These are phyloP conservation scores for Cataglyphis cursor DNA, from an alignment of 2,888 invertebrate genomes.

Conservation along the genomic window DNA sequence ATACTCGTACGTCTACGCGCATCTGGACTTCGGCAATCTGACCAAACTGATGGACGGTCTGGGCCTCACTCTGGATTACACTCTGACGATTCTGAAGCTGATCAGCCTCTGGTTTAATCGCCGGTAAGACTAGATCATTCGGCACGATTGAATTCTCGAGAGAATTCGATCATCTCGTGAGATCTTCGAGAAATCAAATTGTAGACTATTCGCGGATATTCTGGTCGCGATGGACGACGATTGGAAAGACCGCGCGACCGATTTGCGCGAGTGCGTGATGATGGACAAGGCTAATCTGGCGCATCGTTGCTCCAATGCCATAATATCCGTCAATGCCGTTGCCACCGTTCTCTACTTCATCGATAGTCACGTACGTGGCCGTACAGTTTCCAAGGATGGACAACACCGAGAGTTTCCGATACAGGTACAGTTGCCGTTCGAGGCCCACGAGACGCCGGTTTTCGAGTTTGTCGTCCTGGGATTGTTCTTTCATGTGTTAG, in stretches of 20 bases:
- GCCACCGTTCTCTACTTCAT: conserved; percentile 37
- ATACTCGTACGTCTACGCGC: conserved; percentile 25
- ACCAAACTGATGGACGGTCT: conserved; percentile 40
- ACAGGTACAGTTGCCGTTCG: conserved; percentile 57
- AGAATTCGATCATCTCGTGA: neutral
- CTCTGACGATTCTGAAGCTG: conserved; percentile 35
- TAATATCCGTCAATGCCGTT: conserved; percentile 18
- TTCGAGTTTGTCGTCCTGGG: conserved; percentile 47
- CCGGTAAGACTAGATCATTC: conserved; percentile 10
- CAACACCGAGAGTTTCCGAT: conserved; percentile 37
- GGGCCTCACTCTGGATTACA: conserved; percentile 29
- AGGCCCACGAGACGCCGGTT: conserved; percentile 32
- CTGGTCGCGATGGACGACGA: conserved; percentile 61
- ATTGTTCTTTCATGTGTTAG: conserved; percentile 54
- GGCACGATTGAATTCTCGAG: neutral
- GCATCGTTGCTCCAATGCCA: conserved; percentile 33
- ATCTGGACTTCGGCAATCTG: conserved; percentile 27
- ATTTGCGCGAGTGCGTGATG: conserved; percentile 45
- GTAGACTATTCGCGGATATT: conserved; percentile 53
- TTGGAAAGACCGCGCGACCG: conserved; percentile 51
- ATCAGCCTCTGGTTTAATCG: conserved; percentile 38
- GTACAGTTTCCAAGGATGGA: neutral
- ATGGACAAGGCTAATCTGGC: conserved; percentile 36
- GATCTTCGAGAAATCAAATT: neutral
- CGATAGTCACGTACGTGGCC: neutral